Base-by-base conservation (phyloP, 2,888 invertebrate genomes). In the Drosophila paramelanica region DNA sequence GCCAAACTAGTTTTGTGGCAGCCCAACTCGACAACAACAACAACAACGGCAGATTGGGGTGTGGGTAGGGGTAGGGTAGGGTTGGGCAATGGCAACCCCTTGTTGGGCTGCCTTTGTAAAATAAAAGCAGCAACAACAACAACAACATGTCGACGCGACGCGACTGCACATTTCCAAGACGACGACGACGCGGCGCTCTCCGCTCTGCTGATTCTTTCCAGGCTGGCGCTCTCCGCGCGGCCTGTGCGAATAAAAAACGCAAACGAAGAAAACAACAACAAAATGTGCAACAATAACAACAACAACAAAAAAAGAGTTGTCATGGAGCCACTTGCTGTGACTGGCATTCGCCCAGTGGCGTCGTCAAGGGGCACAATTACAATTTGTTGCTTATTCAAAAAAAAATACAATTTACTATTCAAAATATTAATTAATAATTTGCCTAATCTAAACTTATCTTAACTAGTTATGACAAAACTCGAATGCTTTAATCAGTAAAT, bases 1-100 rank as follows among this genome's bases (percentile, higher is more conserved):
- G 83, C 81, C 84, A 82, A 84, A 84, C 83, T 84, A 84, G 83
- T 84, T 84, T 84, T 84, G 83, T n/a, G 79, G 79, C 79, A 79
- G 69, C 78, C 81, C 77, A 68, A 72, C 72, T 55, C 74, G 82
- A 67, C 73, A 52, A 43, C 62, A 39, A 46, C 65, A 23, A 4
- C 23, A 23, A 4, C 23, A 23, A 23, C 23, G 4, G 4, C 23
- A 23, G 20, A 20, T 1, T 20, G 20, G 20, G 61, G 39, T 14
- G 14, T 17, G 39, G 41, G 4, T 5, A 17, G 41, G 20, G 14
- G 3, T 31, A 3, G 23, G 13, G n/a, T 6, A 3, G 23, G 13
- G n/a, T 6, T 7, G 27, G 23, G 42, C 46, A 6, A 53, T 52
- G 68, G 43, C 69, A 57, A 69, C 36, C 70, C 56, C 70, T 60